Conservation (phyloP, 2,888 invertebrate species). For the Euzetes globulus region DNA sequence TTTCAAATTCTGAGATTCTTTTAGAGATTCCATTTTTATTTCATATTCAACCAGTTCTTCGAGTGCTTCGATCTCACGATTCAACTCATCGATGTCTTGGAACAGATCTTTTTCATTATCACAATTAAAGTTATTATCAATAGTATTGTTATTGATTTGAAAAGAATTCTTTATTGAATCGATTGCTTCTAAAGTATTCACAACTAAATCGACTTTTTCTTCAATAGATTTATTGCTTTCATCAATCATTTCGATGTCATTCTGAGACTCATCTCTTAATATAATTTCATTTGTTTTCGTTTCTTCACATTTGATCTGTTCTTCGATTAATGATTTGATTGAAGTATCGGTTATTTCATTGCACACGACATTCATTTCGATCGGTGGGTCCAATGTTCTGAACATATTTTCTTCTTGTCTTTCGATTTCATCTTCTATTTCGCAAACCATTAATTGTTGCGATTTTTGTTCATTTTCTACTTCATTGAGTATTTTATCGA, state of each 20-base stretch:
- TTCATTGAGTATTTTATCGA: background rate
- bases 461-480: background rate
- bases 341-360: too few species aligned
- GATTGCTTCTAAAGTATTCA: background rate
- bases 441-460: background rate
- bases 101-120: conserved; percentile 11
- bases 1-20: background rate
- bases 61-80: conserved; percentile 6
- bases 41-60: conserved; percentile 19
- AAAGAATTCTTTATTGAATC: background rate
- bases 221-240: background rate
- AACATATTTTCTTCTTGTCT: background rate
- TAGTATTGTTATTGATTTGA: background rate
- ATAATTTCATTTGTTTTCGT: background rate
- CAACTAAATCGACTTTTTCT: background rate
- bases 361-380: too few species aligned
- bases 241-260: background rate
- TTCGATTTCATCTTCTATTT: background rate
- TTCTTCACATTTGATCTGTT: too few species aligned
- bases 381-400: too few species aligned
- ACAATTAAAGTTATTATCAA: background rate
- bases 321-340: too few species aligned
- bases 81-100: conserved; percentile 9
- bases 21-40: background rate
- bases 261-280: background rate